Conservation (phyloP, 2,888 invertebrate species). For the Prostheceraeus crozeri region DNA sequence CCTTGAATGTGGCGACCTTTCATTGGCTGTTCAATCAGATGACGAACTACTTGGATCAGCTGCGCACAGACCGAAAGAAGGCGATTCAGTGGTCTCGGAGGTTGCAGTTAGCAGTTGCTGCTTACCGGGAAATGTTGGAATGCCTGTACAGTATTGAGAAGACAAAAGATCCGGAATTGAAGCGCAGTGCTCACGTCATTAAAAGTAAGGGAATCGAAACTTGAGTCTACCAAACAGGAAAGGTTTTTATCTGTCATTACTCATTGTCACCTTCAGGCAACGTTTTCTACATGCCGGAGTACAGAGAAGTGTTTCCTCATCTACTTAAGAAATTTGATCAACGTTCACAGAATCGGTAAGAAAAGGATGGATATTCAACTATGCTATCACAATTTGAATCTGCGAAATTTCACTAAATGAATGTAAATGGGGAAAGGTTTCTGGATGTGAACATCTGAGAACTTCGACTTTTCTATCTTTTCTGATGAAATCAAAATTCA, state of each 20-base stretch:
- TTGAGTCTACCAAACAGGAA: too few species aligned
- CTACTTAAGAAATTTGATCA: conserved; percentile 76
- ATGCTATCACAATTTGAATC: too few species aligned
- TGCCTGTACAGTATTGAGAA: conserved; percentile 75
- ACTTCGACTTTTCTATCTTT: too few species aligned
- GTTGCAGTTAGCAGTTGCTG: conserved; percentile 75
- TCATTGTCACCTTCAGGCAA: too few species aligned
- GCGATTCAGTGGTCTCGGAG: conserved; percentile 70
- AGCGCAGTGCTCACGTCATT: conserved; percentile 73
- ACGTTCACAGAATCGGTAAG: conserved; percentile 72
- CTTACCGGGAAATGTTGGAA: conserved; percentile 73
- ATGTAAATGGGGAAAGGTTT: too few species aligned
- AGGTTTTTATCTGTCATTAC: too few species aligned
- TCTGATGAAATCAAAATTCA: too few species aligned
- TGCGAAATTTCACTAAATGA: too few species aligned
- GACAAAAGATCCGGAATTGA: conserved; percentile 65
- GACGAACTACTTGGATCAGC: conserved; percentile 73
- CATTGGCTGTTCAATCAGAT: conserved; percentile 88
- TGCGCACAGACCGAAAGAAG: conserved; percentile 76
- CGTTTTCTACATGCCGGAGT: conserved; percentile 77
- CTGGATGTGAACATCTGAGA: too few species aligned
- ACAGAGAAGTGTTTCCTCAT: conserved; percentile 76
- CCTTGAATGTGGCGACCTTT: conserved; percentile 79
- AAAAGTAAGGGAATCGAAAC: conserved; percentile 74
- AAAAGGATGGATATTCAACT: too few species aligned